Percentiles rank a stretch among this genome's conserved stretches.
Evolutionary conservation across 1,140 invertebrate genomes (phyloP).

Genomic region (Colletes gigas): DNA sequence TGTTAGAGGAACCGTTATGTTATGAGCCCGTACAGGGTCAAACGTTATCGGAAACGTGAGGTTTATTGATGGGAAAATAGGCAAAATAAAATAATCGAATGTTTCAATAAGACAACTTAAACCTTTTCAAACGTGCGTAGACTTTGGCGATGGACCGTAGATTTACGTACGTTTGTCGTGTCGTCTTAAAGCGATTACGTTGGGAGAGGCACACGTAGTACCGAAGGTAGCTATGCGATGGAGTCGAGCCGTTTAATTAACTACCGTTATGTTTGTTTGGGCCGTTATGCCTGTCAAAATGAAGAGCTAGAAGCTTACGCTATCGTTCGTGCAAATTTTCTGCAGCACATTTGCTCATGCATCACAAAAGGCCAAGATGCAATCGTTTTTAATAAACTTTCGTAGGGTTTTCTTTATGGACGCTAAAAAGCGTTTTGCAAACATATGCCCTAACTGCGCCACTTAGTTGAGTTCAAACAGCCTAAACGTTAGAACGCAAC

Average conservation of each 20-base stretch:
- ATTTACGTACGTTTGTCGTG: neutral
- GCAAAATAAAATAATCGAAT: too few relatives aligned
- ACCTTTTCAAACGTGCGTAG: too few relatives aligned
- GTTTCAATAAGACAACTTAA: too few relatives aligned
- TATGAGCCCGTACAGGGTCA: too few relatives aligned
- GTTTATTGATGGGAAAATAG: too few relatives aligned
- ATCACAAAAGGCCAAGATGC: neutral
- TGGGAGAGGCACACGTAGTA: constrained; percentile 43
- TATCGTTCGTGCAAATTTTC: constrained; percentile 35
- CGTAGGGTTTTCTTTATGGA: neutral
- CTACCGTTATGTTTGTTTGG: constrained; percentile 80
- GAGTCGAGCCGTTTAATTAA: constrained; percentile 71
- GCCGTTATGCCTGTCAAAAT: constrained; percentile 79
- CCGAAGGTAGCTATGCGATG: constrained; percentile 36
- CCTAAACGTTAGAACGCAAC: too few relatives aligned
- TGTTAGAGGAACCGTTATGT: too few relatives aligned
- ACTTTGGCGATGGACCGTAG: too few relatives aligned
- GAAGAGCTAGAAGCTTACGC: constrained; percentile 66
- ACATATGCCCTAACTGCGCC: too few relatives aligned
- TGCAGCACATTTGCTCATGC: neutral
- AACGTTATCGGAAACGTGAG: too few relatives aligned
- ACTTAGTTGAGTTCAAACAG: too few relatives aligned
- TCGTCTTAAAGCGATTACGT: constrained; percentile 31
- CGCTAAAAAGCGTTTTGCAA: too few relatives aligned
- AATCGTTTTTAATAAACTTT: constrained; percentile 39